Conservation (phyloP, 1,140 invertebrate species). For the Ruditapes philippinarum region DNA sequence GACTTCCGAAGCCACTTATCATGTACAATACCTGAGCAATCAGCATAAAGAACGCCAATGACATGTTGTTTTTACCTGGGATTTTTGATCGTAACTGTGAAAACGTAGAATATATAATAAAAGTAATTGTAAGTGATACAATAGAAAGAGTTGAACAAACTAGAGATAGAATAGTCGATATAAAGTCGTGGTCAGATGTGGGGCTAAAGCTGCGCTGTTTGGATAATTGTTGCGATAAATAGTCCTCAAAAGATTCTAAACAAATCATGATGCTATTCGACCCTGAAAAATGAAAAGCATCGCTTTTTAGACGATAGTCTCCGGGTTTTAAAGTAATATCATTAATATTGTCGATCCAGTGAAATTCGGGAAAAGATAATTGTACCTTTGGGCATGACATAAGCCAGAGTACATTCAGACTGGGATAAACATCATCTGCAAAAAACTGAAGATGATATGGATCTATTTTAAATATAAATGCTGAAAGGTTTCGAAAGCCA, state of each 20-base stretch:
- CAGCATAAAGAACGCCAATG: background rate
- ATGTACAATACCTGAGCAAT: conserved; percentile 4
- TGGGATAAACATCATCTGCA: too few relatives aligned
- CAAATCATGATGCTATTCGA: background rate
- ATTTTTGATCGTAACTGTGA: background rate
- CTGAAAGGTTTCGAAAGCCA: too few relatives aligned
- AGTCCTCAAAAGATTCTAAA: background rate
- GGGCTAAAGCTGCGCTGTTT: background rate
- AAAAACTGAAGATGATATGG: too few relatives aligned
- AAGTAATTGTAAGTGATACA: background rate
- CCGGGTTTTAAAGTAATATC: too few relatives aligned
- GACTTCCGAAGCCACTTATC: background rate
- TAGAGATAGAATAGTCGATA: too few relatives aligned
- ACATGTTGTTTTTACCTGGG: conserved; percentile 45
- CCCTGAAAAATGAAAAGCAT: background rate
- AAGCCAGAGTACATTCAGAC: too few relatives aligned
- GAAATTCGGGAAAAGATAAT: background rate
- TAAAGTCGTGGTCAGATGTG: too few relatives aligned
- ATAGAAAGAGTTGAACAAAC: background rate
- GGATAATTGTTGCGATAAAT: background rate
- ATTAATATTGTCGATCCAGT: background rate
- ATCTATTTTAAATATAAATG: too few relatives aligned
- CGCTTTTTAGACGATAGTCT: too few relatives aligned
- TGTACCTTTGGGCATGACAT: background rate
- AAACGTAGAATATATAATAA: background rate